Evolutionary conservation across 2,113 vertebrate species (phyloP), one percentile per base, ranked within the genome.

Genomic region (Cichladusa arquata): DNA sequence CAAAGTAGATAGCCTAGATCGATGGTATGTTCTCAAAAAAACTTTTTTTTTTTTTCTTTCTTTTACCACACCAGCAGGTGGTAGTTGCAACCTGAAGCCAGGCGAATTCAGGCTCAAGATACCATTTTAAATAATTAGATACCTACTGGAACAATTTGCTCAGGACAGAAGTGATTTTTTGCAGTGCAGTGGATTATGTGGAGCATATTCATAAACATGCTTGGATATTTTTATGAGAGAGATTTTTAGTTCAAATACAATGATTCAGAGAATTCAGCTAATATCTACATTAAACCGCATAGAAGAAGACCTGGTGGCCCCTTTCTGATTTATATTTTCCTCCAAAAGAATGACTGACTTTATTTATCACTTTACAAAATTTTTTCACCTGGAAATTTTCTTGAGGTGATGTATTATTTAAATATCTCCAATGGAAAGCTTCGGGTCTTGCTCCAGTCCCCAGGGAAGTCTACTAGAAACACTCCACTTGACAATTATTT

Each of bases 301-400:
- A 70, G 36, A 81, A 58, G 15, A 42, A 8, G 18, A 79, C n/a
- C 34, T 33, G 2, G 18, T 58, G 26, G 8, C 22, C 26, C 23
- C 51, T 76, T 81, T 70, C n/a, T 73, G 25, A 8, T 34, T 84
- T 48, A 14, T 24, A 36, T 57, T 84, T 89, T 23, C 19, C 20
- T 51, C 20, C 67, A 38, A 74, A 81, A 84, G 11, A 10, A 48
- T 48, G 1, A 70, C 28, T 76, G n/a, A 76, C 24, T 71, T 91
- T 78, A 48, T 76, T 86, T 95, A 77, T 74, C 56, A 57, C 28
- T 69, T 44, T 22, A 26, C 2, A 10, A 83, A 76, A 15, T 44
- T 78, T 48, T 90, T 89, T 92, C 67, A 82, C 33, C 16, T 76
- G 58, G 28, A 88, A 90, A 83, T 88, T 86, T 88, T 76, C 50